A percentile compares a stretch with the other conserved stretches of the same genome.
These are phyloP conservation scores for Dasypogon diadema DNA, from an alignment of 2,888 invertebrate species.

Conservation along the genomic window DNA sequence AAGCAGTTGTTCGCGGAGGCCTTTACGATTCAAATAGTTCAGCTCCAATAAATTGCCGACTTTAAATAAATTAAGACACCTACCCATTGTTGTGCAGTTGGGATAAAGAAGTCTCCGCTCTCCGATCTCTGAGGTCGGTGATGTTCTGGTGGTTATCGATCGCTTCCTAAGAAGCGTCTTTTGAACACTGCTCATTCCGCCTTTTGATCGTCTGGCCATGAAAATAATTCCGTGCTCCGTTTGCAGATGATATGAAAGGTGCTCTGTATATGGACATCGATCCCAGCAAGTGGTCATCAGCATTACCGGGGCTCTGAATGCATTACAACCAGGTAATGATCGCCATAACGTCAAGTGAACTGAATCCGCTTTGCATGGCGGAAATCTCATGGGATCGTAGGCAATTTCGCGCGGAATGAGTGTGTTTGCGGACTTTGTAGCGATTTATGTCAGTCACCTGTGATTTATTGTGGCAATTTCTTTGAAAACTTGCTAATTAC, in stretches of 20 bases:
- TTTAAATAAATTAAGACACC: constrained; percentile 50
- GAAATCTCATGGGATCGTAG: neutral
- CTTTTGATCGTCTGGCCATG: constrained; percentile 24
- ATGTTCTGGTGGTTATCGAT: constrained; percentile 4
- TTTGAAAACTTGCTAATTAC: constrained; percentile 48
- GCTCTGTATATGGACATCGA: neutral
- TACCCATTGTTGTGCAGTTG: constrained; percentile 40
- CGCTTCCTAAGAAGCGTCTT: constrained; percentile 42
- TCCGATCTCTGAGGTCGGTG: neutral
- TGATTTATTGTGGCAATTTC: constrained; percentile 42
- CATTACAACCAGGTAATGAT: constrained; percentile 19
- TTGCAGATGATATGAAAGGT: constrained; percentile 1
- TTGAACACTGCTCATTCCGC: constrained; percentile 16
- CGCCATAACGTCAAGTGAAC: neutral
- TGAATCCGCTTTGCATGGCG: neutral
- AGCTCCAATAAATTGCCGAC: constrained; percentile 27
- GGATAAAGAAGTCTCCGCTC: neutral
- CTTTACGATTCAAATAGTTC: constrained; percentile 19
- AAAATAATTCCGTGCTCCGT: constrained; percentile 16
- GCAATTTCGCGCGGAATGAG: neutral
- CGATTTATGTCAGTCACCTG: constrained; percentile 25
- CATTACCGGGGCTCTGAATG: neutral
- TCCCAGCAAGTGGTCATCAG: constrained; percentile 45
- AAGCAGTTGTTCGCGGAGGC: neutral
- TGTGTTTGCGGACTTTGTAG: neutral